Conservation (phyloP, 2,888 invertebrate genomes). For the Griposia aprilina region DNA sequence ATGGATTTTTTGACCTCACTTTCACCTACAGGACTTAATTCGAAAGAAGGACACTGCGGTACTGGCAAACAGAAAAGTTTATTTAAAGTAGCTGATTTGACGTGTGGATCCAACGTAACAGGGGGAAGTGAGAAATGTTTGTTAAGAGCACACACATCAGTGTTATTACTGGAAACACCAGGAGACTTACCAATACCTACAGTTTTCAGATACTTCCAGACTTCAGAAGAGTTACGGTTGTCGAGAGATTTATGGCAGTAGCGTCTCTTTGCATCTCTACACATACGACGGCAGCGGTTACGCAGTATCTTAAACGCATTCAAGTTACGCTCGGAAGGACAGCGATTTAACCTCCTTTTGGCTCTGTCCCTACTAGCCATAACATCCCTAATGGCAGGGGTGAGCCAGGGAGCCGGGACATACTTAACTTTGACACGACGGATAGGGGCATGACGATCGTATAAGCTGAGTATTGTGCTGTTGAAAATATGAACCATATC, state of each 20-base stretch:
- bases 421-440: too few relatives aligned
- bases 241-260: not conserved
- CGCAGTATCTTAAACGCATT: not conserved
- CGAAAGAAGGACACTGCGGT: not conserved
- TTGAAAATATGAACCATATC: too few relatives aligned
- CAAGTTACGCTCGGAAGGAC: not conserved
- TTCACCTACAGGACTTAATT: not conserved
- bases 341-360: too few relatives aligned
- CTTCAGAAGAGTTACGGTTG: not conserved
- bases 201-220: slow-evolving; percentile 3
- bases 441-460: too few relatives aligned
- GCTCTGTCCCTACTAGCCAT: too few relatives aligned
- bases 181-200: not conserved
- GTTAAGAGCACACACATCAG: not conserved
- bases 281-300: slow-evolving; percentile 3
- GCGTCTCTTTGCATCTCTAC: not conserved
- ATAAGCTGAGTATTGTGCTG: too few relatives aligned
- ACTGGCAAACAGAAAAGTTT: not conserved
- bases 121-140: not conserved
- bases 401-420: too few relatives aligned
- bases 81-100: not conserved
- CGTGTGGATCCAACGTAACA: not conserved
- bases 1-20: too few relatives aligned
- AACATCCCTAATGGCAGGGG: too few relatives aligned
- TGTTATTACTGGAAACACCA: not conserved